These are phyloP conservation scores for Drosophila leonis DNA, from an alignment of 2,888 invertebrate genomes.

Conservation along the genomic window DNA sequence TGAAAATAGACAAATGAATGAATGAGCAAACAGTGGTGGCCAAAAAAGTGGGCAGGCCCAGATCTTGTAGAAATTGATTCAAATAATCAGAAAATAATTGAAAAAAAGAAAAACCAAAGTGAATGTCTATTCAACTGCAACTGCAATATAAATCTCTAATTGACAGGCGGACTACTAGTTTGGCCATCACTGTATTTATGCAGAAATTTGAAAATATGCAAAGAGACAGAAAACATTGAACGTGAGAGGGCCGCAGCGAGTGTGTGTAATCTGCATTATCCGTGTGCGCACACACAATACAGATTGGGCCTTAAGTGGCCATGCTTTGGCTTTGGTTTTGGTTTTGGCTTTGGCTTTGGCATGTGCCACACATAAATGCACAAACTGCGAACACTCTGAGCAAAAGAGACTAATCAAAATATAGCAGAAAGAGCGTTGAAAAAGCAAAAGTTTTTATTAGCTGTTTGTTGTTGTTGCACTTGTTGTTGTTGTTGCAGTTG, in stretches of 20 bases:
- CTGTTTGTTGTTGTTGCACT: constrained; percentile 4
- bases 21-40: constrained; percentile 4
- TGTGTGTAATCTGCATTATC: constrained; percentile 59
- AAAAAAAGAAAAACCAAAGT: too few species aligned
- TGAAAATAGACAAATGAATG: constrained; percentile 19
- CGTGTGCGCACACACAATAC: constrained; percentile 38
- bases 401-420: constrained; percentile 23
- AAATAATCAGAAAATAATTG: not conserved
- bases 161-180: not conserved
- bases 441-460: constrained; percentile 35
- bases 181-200: constrained; percentile 11
- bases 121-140: too few species aligned
- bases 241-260: not conserved
- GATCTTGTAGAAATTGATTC: not conserved
- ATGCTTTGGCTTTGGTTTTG: constrained; percentile 18
- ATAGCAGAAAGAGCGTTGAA: constrained; percentile 30
- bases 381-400: constrained; percentile 19
- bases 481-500: constrained; percentile 5
- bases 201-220: constrained; percentile 24
- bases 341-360: constrained; percentile 46
- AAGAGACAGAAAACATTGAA: constrained; percentile 18
- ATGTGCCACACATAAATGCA: constrained; percentile 47
- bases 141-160: not conserved
- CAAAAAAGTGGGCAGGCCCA: not conserved
- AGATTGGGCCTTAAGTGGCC: constrained; percentile 63